Evolutionary conservation across 2,888 invertebrate species (phyloP), one percentile per base, ranked within the genome.

Genomic region (Cephus pygmeus): DNA sequence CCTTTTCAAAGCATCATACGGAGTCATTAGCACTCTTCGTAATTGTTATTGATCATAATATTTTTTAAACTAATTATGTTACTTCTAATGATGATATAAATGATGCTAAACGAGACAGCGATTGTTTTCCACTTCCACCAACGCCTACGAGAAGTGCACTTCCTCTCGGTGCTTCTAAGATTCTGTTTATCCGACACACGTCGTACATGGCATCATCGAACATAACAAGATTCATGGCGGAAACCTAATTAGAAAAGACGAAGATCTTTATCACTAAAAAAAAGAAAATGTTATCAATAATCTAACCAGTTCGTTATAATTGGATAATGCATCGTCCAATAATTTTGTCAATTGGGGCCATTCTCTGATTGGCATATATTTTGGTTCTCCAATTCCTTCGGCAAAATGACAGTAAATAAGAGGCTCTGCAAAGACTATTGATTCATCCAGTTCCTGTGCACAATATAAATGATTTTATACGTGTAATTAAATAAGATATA

Each of bases 201-300:
- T 98, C 98, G 82, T 95, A 94, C 96, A 98, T 97, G 23, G 98
- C 98, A 90, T 98, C 98, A 89, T 98, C 98, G 88, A 98, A 98
- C 12, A 98, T 94, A 3, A 98, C 98, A 79, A 98, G 92, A 92
- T 98, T 98, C 97, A 98, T 98, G 0, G 96, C 96, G 2, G 97
- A 96, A 79, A 95, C 94, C 91, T 91, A 75, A 69, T 12, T 69
- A 76, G 31, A 77, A 68, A 40, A 78, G 36, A 12, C 34, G 36
- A 35, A 77, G 56, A 33, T 73, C 69, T 76, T 34, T 68, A 11
- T 30, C 34, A 35, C 12, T 12, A 23, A 33, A 12, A 35, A 12
- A 35, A 12, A 40, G 6, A 6, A 23, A 56, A 56, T 56, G 23
- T 9, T 56, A 23, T 56, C 6, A 15, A 56, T 23, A 56, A 73